A percentile compares a stretch with the other conserved stretches of the same genome.
phyloP scores from a whole-genome alignment of 2,797 vertebrate species.

The Amazonetta brasiliensis region DNA sequence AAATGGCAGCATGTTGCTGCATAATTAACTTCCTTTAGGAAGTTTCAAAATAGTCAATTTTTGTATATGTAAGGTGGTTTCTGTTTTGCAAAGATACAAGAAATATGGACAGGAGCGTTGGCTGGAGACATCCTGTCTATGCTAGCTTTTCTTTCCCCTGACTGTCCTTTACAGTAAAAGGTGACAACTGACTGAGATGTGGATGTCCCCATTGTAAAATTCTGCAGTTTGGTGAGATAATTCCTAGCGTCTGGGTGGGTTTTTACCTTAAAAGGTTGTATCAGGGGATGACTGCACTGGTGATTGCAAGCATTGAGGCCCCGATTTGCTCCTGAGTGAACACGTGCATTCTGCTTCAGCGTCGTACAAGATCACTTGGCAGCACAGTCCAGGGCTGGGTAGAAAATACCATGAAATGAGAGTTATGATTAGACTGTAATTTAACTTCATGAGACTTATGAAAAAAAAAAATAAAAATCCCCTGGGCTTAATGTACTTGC shows the following conservation, averaged over 20 bases:
- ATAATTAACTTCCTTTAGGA: neutral
- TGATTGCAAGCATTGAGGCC: neutral
- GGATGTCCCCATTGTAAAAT: neutral
- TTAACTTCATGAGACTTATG: neutral
- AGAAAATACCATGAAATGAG: neutral
- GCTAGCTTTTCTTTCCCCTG: neutral
- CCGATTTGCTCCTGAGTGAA: neutral
- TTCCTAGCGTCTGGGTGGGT: rapidly evolving
- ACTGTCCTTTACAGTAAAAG: neutral
- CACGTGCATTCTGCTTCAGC: neutral
- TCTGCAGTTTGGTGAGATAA: neutral
- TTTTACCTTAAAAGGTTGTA: neutral
- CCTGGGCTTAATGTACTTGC: neutral
- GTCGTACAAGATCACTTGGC: neutral
- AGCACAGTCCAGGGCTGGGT: neutral
- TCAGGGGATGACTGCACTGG: neutral
- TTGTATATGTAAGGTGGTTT: neutral
- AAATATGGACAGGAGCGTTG: neutral
- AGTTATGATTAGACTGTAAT: neutral
- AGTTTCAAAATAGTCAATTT: neutral
- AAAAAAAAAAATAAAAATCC: neutral
- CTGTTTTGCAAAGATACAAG: neutral
- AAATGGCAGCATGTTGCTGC: neutral
- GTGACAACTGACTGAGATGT: neutral
- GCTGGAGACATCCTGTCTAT: neutral